Percentiles rank a stretch among this genome's conserved stretches.
Conservation (phyloP, 1,140 invertebrate species). For the Teleogryllus occipitalis region DNA sequence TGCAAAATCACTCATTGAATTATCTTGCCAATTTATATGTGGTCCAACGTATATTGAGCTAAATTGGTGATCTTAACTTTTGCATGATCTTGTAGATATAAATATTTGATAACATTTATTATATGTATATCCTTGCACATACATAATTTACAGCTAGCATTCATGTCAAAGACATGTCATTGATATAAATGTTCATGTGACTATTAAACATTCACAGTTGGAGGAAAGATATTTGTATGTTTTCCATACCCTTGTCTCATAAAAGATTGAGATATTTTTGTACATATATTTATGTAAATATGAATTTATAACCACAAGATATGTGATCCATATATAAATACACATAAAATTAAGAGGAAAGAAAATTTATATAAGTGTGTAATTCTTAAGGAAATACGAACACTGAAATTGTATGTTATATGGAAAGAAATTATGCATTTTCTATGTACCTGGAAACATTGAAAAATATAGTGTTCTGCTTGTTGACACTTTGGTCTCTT, state of each 20-base stretch:
- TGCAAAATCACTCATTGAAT: no score
- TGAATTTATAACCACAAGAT: not conserved
- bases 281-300: slow-evolving; percentile 6
- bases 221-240: not conserved
- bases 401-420: not conserved
- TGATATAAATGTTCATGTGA: not conserved
- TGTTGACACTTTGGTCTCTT: not conserved
- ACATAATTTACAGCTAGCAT: not conserved
- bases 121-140: slow-evolving; percentile 1
- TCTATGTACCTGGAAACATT: slow-evolving; percentile 4
- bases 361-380: not conserved
- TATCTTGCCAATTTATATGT: not conserved
- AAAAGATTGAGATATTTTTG: not conserved
- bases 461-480: not conserved
- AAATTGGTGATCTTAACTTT: slow-evolving; percentile 5
- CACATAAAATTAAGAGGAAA: not conserved
- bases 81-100: not conserved
- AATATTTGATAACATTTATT: not conserved
- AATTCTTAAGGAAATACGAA: not conserved
- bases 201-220: not conserved
- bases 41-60: not conserved
- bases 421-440: slow-evolving; percentile 2
- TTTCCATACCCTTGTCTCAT: not conserved
- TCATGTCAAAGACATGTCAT: not conserved
- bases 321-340: slow-evolving; percentile 3